Percentiles rank a stretch among this genome's conserved stretches.
Evolutionary conservation across 2,888 invertebrate species (phyloP).

Genomic region (Meteorus cinctellus): DNA sequence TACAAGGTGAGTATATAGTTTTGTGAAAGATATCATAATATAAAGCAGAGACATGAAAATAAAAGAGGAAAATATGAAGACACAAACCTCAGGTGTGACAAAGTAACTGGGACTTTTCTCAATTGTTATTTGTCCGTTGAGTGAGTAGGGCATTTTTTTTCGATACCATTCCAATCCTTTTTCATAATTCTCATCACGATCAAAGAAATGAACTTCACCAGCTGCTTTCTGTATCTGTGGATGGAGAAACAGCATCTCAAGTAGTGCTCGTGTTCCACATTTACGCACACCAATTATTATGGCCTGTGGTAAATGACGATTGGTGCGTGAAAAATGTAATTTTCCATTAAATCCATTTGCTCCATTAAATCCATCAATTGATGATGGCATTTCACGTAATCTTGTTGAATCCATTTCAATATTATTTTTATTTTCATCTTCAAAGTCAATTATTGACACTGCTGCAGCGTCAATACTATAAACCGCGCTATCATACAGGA

Average conservation of each 20-base stretch:
- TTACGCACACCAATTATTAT: constrained; percentile 97
- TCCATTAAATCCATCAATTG: constrained; percentile 56
- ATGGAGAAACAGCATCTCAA: constrained; percentile 97
- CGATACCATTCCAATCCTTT: constrained; percentile 96
- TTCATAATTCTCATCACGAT: constrained; percentile 93
- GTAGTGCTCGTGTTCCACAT: constrained; percentile 95
- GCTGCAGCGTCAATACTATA: constrained; percentile 82
- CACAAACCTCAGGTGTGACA: constrained; percentile 91
- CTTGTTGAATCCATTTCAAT: constrained; percentile 63
- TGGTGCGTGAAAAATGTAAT: constrained; percentile 79
- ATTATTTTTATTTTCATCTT: constrained; percentile 49
- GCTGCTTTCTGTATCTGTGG: constrained; percentile 93
- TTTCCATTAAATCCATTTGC: constrained; percentile 58
- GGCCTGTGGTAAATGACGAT: constrained; percentile 82
- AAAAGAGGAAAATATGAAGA: neutral
- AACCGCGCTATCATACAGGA: constrained; percentile 88
- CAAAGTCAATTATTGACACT: constrained; percentile 50
- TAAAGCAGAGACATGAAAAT: neutral
- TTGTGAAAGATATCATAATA: too few relatives aligned
- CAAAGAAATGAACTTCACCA: constrained; percentile 98
- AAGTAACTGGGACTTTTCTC: constrained; percentile 99
- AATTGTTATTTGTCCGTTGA: constrained; percentile 93
- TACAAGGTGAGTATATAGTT: too few relatives aligned
- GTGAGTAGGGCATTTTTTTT: constrained; percentile 94
- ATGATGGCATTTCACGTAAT: constrained; percentile 74